Evolutionary conservation across 2,113 vertebrate genomes (phyloP), one percentile per base, ranked within the genome.

Genomic region (Nothobranchius kuhntae): DNA sequence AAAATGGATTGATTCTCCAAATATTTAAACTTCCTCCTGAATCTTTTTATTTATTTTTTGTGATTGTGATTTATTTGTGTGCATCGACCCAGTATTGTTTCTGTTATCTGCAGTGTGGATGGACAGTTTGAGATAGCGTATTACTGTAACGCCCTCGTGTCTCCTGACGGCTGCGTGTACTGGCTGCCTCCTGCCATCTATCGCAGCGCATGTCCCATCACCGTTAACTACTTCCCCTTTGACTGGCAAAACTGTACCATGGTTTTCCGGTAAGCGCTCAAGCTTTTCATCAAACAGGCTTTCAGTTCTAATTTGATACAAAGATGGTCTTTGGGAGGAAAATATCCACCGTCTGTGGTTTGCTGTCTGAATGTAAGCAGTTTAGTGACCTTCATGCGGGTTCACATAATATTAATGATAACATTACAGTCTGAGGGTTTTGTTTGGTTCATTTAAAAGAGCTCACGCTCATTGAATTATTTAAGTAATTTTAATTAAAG

Each of bases 211-310:
- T 98, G 96, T 3, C 66, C 94, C 44, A 93, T 99, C 78, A 94
- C 92, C 0, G 95, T 97, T 85, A 95, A 95, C 84, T 98, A 95
- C 81, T 99, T 98, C 77, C 97, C 96, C 42, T 99, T 99, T 0
- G 97, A 99, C 87, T 99, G 97, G 97, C 97, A 98, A 89, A 99
- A 98, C 89, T 99, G 97, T 87, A 95, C 94, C 79, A 93, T 98
- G 91, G 78, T 97, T 15, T 99, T 99, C 87, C 95, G 96, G 97
- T 98, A 59, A 53, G 62, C 45, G 24, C 4, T 38, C 45, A 13
- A 67, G 54, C 35, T 36, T 21, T 2, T 26, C 38, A 40, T 30
- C 30, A 40, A 61, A 12, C 13, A n/a, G 44, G 6, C 15, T 7
- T 7, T 48, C 1, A 3, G 2, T 13, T 17, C 3, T 44, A 2